Evolutionary conservation across 2,888 invertebrate species (phyloP), one percentile per base, ranked within the genome.

Genomic region (Watsonalla binaria): DNA sequence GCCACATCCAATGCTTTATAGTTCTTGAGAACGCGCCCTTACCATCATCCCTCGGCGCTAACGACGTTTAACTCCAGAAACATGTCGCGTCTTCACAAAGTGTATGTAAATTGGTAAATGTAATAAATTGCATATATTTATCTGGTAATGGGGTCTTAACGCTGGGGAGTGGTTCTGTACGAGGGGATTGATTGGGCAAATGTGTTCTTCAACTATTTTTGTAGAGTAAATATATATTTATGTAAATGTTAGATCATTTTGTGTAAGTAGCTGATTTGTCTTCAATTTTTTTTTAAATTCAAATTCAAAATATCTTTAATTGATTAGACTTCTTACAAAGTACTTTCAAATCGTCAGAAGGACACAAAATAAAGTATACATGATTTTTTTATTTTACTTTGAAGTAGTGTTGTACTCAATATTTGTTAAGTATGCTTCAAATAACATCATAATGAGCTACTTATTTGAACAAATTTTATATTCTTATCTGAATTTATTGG

Each of bases 121-220:
- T 89, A 84, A 90, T 89, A 89, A 89, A 88, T 89, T 88, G 87
- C 86, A 85, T 84, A 82, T 85, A 86, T 88, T 89, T 87, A 85
- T 83, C 81, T 80, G 68, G 81, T 86, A 84, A 86, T 85, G 83
- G 86, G 74, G 75, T 74, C 72, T 81, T 85, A 83, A 84, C 76
- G 76, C 68, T 61, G 70, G 86, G 84, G 83, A 76, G 80, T 78
- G 68, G 70, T 70, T 57, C 60, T 62, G 60, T 67, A 65, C 64
- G 65, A 56, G 61, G 62, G 65, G 71, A 77, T 76, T 72, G 75
- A 76, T 78, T 65, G 66, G 62, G 61, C 56, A 57, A 66, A 63
- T 55, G 54, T 57, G 62, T 56, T 52, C 53, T 48, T 65, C 58
- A 62, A 70, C 37, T 39, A 49, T 49, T 49, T 48, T 48, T 2